Base-by-base conservation (phyloP, 2,888 invertebrate genomes). In the Muschampia plurimacula region DNA sequence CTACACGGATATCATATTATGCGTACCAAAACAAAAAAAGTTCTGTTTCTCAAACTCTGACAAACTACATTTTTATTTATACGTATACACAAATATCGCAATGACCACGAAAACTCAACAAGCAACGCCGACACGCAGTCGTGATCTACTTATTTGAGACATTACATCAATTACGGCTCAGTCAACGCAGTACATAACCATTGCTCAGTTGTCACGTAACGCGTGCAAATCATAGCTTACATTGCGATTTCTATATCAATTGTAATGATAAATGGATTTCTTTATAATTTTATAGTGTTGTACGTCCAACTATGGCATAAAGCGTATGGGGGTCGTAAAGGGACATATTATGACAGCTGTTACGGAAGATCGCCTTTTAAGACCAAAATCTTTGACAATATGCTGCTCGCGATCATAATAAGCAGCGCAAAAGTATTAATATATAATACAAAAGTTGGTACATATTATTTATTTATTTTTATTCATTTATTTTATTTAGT, bases 61-160 rank as follows among this genome's bases (percentile, higher is more conserved):
- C 2, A 46, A 9, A 44, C 44, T 46, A 2, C 13, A 46, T 46
- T 46, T 46, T 2, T 46, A 46, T 39, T n/a, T 66, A n/a, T 39
- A 39, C 39, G n/a, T 28, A 12, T n/a, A n/a, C n/a, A n/a, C n/a
- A 39, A 57, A 70, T 70, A 64, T 70, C 70, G 70, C 65, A 70
- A 70, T 65, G 70, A 57, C 46, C 57, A 39, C 70, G 39, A 70
- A 46, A 70, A 70, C 70, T 64, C 65, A 70, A 70, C 41, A 15
- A 52, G 15, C 15, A 57, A 41, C 41, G n/a, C 13, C 8, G 22
- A 28, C 69, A 28, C 59, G 70, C 70, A 49, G 65, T 66, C 65
- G 46, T 55, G 69, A 69, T 69, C 55, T 64, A 69, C 36, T 66
- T 71, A 57, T 65, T 65, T 57, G 57, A 59, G 65, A 36, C 46